Evolutionary conservation across 1,140 invertebrate genomes (phyloP).

Genomic region (Polyergus mexicanus): DNA sequence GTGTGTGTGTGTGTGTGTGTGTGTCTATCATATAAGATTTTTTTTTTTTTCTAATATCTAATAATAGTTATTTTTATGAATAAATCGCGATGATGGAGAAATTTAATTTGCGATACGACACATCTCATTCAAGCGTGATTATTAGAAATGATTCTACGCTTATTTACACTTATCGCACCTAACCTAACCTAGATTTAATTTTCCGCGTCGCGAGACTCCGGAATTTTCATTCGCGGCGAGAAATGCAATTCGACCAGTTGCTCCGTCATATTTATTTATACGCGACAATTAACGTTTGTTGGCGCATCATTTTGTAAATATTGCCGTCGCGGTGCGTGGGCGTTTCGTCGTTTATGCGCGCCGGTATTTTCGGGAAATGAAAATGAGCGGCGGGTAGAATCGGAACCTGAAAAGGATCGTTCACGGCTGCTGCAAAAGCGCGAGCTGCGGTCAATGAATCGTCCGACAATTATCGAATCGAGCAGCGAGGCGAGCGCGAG

Average conservation of each 20-base stretch:
- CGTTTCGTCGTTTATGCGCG: slow-evolving; percentile 35
- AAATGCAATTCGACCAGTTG: slow-evolving; percentile 7
- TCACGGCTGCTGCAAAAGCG: slow-evolving; percentile 50
- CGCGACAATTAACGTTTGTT: slow-evolving; percentile 52
- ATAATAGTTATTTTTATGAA: background rate
- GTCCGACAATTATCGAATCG: slow-evolving; percentile 73
- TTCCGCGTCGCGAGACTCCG: background rate
- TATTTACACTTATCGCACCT: too few relatives aligned
- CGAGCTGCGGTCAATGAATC: slow-evolving; percentile 61
- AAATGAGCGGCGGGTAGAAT: slow-evolving; percentile 64
- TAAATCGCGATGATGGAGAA: background rate
- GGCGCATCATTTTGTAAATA: slow-evolving; percentile 76
- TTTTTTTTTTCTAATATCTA: background rate
- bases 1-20: too few relatives aligned
- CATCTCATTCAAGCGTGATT: background rate
- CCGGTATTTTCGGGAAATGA: slow-evolving; percentile 65
- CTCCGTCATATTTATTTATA: slow-evolving; percentile 67
- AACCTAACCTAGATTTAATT: background rate
- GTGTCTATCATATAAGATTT: background rate
- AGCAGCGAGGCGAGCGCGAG: slow-evolving; percentile 52
- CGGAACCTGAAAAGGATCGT: slow-evolving; percentile 43
- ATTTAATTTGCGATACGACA: background rate
- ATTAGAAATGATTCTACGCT: slow-evolving; percentile 1
- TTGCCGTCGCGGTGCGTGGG: slow-evolving; percentile 23
- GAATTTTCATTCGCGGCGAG: slow-evolving; percentile 24